Percentiles rank a stretch among this genome's conserved stretches.
Evolutionary conservation across 2,888 invertebrate genomes (phyloP).

Genomic region (Pogonocherus hispidulus): DNA sequence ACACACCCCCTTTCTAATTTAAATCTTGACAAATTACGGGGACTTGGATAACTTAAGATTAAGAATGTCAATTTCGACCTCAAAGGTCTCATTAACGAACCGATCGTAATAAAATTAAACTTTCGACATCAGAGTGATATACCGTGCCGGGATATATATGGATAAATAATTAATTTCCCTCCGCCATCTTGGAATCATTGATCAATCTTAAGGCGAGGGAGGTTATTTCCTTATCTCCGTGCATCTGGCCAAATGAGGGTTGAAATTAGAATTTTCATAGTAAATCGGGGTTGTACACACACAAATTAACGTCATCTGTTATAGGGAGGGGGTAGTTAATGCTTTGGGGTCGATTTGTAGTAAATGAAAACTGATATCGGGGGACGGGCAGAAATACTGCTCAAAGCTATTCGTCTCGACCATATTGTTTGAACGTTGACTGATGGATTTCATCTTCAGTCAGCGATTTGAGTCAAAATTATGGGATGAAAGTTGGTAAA

Average conservation of each 20-base stretch:
- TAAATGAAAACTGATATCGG: background rate
- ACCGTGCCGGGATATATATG: background rate
- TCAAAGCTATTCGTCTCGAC: too few species aligned
- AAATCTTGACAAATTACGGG: slow-evolving; percentile 5
- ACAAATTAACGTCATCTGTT: slow-evolving; percentile 43
- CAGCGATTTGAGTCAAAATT: too few species aligned
- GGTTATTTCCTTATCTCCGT: slow-evolving; percentile 50
- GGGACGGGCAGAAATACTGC: too few species aligned
- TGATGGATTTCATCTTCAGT: too few species aligned
- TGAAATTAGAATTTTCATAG: slow-evolving; percentile 49
- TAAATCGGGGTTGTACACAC: slow-evolving; percentile 42
- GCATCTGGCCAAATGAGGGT: slow-evolving; percentile 43
- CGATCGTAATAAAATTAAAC: slow-evolving; percentile 28
- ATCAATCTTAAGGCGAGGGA: slow-evolving; percentile 54
- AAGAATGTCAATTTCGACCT: slow-evolving; percentile 3
- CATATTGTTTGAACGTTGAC: too few species aligned
- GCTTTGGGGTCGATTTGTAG: background rate
- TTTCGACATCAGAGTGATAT: slow-evolving; percentile 7
- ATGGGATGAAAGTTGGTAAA: too few species aligned
- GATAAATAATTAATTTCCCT: slow-evolving; percentile 63
- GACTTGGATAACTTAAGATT: slow-evolving; percentile 8
- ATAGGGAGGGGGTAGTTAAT: slow-evolving; percentile 23
- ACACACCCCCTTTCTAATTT: slow-evolving; percentile 6
- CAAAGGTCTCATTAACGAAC: slow-evolving; percentile 26
- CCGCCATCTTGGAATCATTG: slow-evolving; percentile 60